A percentile compares a stretch with the other conserved stretches of the same genome.
Evolutionary conservation across 2,888 invertebrate species (phyloP).

Genomic region (Pachymerium ferrugineum): DNA sequence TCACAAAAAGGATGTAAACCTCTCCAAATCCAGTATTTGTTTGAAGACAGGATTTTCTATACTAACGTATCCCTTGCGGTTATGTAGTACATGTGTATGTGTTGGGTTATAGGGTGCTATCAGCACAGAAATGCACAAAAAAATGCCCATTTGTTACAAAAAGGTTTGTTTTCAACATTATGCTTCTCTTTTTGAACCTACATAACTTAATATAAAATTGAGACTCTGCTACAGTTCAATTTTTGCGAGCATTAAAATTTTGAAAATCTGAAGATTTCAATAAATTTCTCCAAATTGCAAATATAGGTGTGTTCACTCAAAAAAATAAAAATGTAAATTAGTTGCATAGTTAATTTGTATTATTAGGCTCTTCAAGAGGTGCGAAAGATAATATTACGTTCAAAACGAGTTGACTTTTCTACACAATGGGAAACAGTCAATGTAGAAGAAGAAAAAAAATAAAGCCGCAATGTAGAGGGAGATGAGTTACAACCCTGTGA

Average conservation of each 20-base stretch:
- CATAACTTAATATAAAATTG: not conserved
- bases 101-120: slow-evolving; percentile 11
- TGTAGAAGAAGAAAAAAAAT: no score
- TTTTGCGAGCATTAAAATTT: not conserved
- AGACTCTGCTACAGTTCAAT: not conserved
- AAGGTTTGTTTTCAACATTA: slow-evolving; percentile 1
- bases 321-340: no score
- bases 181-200: not conserved
- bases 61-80: no score
- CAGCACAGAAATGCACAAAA: slow-evolving; percentile 16
- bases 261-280: not conserved
- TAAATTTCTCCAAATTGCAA: not conserved
- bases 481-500: no score
- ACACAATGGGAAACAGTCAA: no score
- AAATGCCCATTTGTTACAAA: not conserved
- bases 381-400: no score
- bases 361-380: no score
- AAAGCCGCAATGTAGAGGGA: no score
- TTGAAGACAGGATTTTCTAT: no score
- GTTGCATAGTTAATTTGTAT: no score
- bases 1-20: not conserved
- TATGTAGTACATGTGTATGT: no score
- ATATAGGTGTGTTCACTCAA: not conserved
- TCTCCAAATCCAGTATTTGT: not conserved
- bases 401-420: no score